Evolutionary conservation across 2,888 invertebrate genomes (phyloP).

Genomic region (Aleiodes leptofemur): DNA sequence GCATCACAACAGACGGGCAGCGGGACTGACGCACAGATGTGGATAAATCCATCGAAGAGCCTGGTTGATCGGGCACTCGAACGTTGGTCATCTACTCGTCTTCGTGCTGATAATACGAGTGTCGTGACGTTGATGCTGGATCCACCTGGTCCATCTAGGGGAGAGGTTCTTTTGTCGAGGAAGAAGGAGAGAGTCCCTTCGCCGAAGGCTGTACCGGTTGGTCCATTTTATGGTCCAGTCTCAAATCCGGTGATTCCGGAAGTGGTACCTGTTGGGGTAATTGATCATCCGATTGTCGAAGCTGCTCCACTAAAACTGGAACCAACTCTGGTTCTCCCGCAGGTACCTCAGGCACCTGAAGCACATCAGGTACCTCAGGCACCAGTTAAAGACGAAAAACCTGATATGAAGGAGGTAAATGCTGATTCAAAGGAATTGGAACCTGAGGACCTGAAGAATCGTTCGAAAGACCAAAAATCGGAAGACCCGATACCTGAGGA

Average conservation of each 20-base stretch:
- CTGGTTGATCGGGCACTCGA: conserved; percentile 89
- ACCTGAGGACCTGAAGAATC: neutral
- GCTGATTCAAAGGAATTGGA: neutral
- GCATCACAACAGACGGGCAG: conserved; percentile 72
- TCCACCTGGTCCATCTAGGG: conserved; percentile 88
- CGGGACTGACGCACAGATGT: conserved; percentile 75
- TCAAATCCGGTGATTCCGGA: neutral
- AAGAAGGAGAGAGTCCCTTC: conserved; percentile 62
- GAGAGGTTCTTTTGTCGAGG: conserved; percentile 75
- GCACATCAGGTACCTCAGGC: neutral
- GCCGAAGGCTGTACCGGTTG: conserved; percentile 49
- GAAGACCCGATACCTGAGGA: too few species aligned
- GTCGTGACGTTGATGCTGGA: conserved; percentile 95
- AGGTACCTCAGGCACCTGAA: neutral
- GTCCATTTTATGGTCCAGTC: neutral
- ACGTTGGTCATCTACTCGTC: conserved; percentile 88
- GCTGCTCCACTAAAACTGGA: neutral
- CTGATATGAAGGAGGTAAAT: neutral
- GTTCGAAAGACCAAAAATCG: too few species aligned
- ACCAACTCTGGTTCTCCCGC: neutral
- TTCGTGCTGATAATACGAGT: conserved; percentile 97
- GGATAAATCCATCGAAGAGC: conserved; percentile 94
- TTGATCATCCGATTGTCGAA: neutral
- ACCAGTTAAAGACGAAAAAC: neutral
- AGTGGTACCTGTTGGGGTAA: neutral